Evolutionary conservation across 1,140 invertebrate species (phyloP), one percentile per base, ranked within the genome.

Genomic region (Pentalonia nigronervosa): DNA sequence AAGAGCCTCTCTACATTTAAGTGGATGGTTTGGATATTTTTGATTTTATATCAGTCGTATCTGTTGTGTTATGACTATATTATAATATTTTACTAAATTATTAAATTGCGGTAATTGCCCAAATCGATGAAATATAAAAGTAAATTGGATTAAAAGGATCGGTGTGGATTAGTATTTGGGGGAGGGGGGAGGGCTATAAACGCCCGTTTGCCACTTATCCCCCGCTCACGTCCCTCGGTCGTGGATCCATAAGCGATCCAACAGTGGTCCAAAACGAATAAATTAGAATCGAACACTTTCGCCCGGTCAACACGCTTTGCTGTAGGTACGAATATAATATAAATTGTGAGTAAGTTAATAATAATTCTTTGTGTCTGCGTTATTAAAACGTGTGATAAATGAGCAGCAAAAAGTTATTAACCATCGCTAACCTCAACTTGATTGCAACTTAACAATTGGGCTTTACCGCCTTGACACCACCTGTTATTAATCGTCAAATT

Each of bases 161-260:
- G 30, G 30, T 76, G 25, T n/a, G 25, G n/a, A n/a, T 67, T n/a
- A 2, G n/a, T n/a, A 20, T 76, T n/a, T 34, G n/a, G 0, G 14
- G 41, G 41, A 4, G 41, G 41, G 3, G 3, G 14, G 4, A 2
- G 60, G 2, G 14, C n/a, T 0, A 76, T 76, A 76, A 76, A 76
- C 7, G 3, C 0, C 30, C 11, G 11, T 67, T n/a, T 1, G 6
- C 30, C 30, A 23, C 7, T 7, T 0, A n/a, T 14, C n/a, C 7
- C 7, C 14, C n/a, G 2, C n/a, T 30, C 4, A 76, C 17, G n/a
- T 4, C 6, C 17, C 14, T n/a, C 14, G n/a, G 14, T 11, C 2
- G 6, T n/a, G 30, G 30, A n/a, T 34, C n/a, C 4, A 14, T 6
- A 14, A 11, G 9, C 17, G 11, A 17, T 7, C 60, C 0, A n/a